Conservation (phyloP, 64 coral and sea anemone genomes). For the Montipora sp. region DNA sequence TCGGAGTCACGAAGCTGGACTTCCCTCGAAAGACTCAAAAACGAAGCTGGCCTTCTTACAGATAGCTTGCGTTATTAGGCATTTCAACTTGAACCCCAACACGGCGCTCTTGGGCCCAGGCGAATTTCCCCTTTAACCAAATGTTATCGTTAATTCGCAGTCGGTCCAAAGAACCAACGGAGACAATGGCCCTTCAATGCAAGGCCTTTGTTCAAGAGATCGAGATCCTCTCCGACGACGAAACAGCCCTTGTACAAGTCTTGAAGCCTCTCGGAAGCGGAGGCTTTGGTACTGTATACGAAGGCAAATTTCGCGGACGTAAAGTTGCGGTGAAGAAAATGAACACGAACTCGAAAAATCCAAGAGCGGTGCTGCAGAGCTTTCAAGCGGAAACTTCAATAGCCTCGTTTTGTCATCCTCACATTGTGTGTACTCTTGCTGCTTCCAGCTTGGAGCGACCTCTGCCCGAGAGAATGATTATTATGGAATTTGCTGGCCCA, state of each 20-base stretch:
- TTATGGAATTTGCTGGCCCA: slow-evolving; percentile 92
- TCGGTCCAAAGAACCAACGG: slow-evolving; percentile 31
- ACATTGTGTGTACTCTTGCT: slow-evolving; percentile 83
- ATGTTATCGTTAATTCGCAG: slow-evolving; percentile 76
- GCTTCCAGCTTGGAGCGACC: slow-evolving; percentile 63
- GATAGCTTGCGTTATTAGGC: background rate
- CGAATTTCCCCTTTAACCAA: slow-evolving; percentile 48
- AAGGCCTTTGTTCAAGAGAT: slow-evolving; percentile 91
- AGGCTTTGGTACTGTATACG: slow-evolving; percentile 93
- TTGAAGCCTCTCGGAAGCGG: slow-evolving; percentile 85
- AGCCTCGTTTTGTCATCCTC: slow-evolving; percentile 86
- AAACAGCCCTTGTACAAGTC: slow-evolving; percentile 76
- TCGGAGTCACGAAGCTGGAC: slow-evolving; percentile 69
- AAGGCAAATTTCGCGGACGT: slow-evolving; percentile 73
- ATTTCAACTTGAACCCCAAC: background rate
- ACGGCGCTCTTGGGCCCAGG: slow-evolving; percentile 23
- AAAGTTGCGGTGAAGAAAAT: slow-evolving; percentile 88
- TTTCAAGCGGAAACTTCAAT: slow-evolving; percentile 95
- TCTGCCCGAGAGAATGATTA: slow-evolving; percentile 66
- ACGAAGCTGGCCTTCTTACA: slow-evolving; percentile 86
- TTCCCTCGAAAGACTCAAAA: background rate
- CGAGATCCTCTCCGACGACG: slow-evolving; percentile 86
- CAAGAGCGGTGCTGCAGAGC: slow-evolving; percentile 87
- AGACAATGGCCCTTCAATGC: slow-evolving; percentile 81
- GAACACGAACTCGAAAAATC: slow-evolving; percentile 92